phyloP scores from a whole-genome alignment of 2,888 invertebrate genomes.

The Subacronicta megacephala region DNA sequence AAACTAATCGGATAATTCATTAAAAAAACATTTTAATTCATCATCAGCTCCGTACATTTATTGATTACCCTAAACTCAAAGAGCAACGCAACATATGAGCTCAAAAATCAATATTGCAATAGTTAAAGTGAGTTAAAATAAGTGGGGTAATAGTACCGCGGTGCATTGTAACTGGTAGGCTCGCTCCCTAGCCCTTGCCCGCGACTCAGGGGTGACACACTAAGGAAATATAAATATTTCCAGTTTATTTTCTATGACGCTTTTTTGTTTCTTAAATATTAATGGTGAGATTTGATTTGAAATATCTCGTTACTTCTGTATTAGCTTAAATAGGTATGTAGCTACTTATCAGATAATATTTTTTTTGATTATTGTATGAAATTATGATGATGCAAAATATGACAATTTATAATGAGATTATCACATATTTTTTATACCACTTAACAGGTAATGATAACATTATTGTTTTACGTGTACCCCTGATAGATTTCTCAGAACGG shows the following conservation, averaged over 20 bases:
- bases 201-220: constrained; percentile 59
- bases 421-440: too few species aligned
- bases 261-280: not conserved
- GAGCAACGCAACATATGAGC: constrained; percentile 67
- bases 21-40: not conserved
- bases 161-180: constrained; percentile 73
- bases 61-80: constrained; percentile 38
- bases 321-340: too few species aligned
- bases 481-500: not conserved
- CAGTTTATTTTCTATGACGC: not conserved
- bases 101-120: constrained; percentile 83
- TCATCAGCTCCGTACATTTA: constrained; percentile 12
- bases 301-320: too few species aligned
- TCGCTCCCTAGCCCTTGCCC: constrained; percentile 63
- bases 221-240: constrained; percentile 1
- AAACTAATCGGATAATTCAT: too few species aligned
- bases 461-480: not conserved
- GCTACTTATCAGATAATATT: too few species aligned
- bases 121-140: constrained; percentile 80
- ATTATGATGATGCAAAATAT: too few species aligned
- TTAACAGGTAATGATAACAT: too few species aligned
- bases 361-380: too few species aligned
- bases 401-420: too few species aligned
- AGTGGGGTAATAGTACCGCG: constrained; percentile 82
- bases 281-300: not conserved